Conservation (phyloP, 1,140 invertebrate species). For the Pseudomyrmex dendroicus region DNA sequence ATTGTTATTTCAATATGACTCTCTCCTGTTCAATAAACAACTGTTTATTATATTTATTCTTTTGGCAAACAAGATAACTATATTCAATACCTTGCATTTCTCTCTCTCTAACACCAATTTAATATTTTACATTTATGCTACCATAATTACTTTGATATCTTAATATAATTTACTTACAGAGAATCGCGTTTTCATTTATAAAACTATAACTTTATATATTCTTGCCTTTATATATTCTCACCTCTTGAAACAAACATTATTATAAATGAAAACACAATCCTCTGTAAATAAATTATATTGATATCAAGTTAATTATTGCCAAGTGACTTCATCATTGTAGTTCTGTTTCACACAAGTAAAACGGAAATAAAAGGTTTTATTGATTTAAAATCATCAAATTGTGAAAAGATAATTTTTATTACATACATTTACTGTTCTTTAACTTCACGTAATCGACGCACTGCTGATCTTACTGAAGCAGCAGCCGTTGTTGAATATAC, state of each 20-base stretch:
- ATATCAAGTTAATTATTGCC: too few species aligned
- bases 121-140: neutral
- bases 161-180: too few species aligned
- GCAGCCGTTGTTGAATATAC: slow-evolving; percentile 98
- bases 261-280: too few species aligned
- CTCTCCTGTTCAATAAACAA: slow-evolving; percentile 23
- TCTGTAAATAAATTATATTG: too few species aligned
- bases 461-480: slow-evolving; percentile 97
- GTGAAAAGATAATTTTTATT: slow-evolving; percentile 67
- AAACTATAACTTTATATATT: too few species aligned
- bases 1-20: slow-evolving; percentile 33
- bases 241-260: too few species aligned
- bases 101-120: neutral
- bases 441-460: slow-evolving; percentile 98
- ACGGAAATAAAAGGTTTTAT: slow-evolving; percentile 10
- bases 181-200: too few species aligned
- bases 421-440: slow-evolving; percentile 91
- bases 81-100: slow-evolving; percentile 30
- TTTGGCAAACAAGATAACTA: neutral
- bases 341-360: neutral
- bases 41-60: slow-evolving; percentile 27
- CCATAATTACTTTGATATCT: too few species aligned
- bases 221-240: too few species aligned
- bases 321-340: neutral
- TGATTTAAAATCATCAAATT: slow-evolving; percentile 38